These are phyloP conservation scores for Nezara viridula DNA, from an alignment of 2,888 invertebrate genomes.

Conservation along the genomic window DNA sequence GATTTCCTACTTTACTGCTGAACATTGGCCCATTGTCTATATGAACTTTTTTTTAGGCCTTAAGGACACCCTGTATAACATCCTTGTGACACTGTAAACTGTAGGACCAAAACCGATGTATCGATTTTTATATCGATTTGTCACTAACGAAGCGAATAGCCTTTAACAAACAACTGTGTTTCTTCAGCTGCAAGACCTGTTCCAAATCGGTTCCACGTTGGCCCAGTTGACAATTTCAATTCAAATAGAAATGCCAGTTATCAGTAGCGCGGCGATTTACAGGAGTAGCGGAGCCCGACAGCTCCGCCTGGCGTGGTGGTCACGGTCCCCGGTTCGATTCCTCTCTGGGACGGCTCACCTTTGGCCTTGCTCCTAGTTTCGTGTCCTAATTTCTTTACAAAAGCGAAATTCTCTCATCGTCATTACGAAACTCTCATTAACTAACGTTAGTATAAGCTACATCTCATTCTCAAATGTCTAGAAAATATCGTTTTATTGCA, in stretches of 20 bases:
- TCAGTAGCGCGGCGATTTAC: background rate
- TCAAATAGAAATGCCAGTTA: conserved; percentile 3
- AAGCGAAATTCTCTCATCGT: background rate
- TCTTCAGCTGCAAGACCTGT: background rate
- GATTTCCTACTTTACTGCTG: too few relatives aligned
- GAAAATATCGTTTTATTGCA: too few relatives aligned
- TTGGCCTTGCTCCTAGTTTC: background rate
- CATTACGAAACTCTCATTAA: background rate
- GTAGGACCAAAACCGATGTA: too few relatives aligned
- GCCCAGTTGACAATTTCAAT: background rate
- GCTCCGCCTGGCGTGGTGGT: background rate
- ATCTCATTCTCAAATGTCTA: too few relatives aligned
- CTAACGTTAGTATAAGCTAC: too few relatives aligned
- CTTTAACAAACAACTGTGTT: background rate
- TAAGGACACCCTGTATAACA: too few relatives aligned
- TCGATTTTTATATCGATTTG: background rate
- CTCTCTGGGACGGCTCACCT: background rate
- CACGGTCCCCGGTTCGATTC: background rate
- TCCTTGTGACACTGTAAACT: too few relatives aligned
- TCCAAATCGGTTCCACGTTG: conserved; percentile 1
- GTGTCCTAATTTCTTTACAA: background rate
- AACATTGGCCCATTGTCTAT: too few relatives aligned
- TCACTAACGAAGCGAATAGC: background rate
- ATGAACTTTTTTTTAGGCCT: too few relatives aligned
- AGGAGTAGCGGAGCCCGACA: background rate